Evolutionary conservation across 1,140 invertebrate genomes (phyloP).

Genomic region (Polyergus mexicanus): DNA sequence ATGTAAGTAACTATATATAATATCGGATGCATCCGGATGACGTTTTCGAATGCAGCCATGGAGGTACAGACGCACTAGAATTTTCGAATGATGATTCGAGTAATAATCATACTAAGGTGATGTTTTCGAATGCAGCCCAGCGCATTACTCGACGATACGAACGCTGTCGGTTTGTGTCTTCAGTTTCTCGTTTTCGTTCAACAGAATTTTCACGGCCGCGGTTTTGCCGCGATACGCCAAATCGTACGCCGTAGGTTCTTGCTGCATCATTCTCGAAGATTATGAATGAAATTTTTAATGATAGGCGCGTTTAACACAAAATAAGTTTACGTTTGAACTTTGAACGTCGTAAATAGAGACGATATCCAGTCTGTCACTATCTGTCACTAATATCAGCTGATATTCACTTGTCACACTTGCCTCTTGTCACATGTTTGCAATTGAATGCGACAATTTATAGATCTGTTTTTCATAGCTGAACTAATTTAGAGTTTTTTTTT

Average conservation of each 20-base stretch:
- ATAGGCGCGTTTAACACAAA: no score
- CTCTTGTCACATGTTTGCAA: background rate
- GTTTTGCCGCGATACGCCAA: slow-evolving; percentile 82
- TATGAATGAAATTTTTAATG: background rate
- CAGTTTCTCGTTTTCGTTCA: slow-evolving; percentile 76
- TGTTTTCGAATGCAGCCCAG: no score
- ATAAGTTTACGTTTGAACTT: background rate
- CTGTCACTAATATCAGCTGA: background rate
- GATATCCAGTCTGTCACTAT: background rate
- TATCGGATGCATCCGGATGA: no score
- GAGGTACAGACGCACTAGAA: no score
- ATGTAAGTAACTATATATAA: no score
- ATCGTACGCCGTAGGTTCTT: slow-evolving; percentile 69
- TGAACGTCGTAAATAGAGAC: background rate
- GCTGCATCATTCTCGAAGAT: slow-evolving; percentile 7
- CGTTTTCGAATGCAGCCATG: no score
- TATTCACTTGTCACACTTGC: background rate
- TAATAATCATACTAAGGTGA: no score
- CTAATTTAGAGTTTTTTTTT: no score
- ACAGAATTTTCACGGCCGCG: slow-evolving; percentile 75
- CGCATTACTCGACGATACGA: slow-evolving; percentile 48
- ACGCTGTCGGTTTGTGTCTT: slow-evolving; percentile 79
- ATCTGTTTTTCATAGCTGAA: no score
- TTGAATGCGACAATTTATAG: background rate
- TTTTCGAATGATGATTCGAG: no score